These are phyloP conservation scores for Pongo abelii DNA, from an alignment of 2,113 vertebrate species.

Conservation along the genomic window DNA sequence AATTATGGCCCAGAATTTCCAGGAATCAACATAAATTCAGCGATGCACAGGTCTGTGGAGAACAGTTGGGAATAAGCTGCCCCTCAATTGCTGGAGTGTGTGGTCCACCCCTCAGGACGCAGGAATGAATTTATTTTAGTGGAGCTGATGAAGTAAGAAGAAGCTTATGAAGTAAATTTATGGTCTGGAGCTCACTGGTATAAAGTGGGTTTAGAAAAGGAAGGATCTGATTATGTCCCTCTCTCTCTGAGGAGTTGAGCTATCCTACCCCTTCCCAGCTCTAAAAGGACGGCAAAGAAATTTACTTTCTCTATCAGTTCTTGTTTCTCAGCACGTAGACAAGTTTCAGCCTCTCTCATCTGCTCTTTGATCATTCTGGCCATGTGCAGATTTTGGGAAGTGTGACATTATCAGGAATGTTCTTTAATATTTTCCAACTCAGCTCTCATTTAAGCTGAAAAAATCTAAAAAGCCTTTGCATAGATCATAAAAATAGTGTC, in stretches of 20 bases:
- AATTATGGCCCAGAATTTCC: background rate
- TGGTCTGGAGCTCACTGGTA: background rate
- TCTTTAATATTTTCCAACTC: conserved; percentile 41
- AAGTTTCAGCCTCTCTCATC: background rate
- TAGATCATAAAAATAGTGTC: background rate
- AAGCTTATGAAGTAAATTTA: background rate
- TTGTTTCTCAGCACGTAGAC: background rate
- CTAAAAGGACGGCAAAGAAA: background rate
- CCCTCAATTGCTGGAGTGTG: background rate
- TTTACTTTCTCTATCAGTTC: background rate
- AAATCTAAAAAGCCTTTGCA: conserved; percentile 24
- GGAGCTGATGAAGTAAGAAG: background rate
- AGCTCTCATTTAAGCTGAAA: conserved; percentile 25
- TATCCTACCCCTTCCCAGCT: background rate
- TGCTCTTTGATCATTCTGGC: conserved; percentile 3
- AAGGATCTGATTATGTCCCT: background rate
- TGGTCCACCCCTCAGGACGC: background rate
- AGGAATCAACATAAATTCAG: conserved; percentile 36
- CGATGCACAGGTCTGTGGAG: background rate
- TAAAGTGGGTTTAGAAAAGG: background rate
- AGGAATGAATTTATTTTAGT: background rate
- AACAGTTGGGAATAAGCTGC: background rate
- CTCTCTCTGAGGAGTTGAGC: background rate
- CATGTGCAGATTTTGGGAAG: background rate
- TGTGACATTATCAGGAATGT: background rate